Percentiles rank a stretch among this genome's conserved stretches.
phyloP scores from a whole-genome alignment of 2,888 invertebrate species.

The Pyrgus malvae region DNA sequence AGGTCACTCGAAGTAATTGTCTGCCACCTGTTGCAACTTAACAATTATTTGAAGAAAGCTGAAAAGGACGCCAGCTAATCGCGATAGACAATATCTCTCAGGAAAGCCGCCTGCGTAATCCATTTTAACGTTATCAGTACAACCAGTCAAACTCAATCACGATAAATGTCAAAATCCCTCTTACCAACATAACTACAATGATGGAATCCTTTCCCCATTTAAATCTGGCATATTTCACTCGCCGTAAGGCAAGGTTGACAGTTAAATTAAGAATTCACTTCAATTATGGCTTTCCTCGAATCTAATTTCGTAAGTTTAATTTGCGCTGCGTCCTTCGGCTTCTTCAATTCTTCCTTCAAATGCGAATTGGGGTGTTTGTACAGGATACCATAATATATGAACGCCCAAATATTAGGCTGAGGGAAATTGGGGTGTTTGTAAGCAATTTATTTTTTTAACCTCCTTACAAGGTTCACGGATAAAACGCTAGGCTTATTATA shows the following conservation, averaged over 20 bases:
- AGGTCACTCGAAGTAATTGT: too few relatives aligned
- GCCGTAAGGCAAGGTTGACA: conserved; percentile 7
- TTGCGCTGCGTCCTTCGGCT: conserved; percentile 14
- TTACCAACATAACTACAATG: neutral
- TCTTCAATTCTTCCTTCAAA: conserved; percentile 18
- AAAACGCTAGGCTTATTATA: neutral
- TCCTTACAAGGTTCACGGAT: neutral
- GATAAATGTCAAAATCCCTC: neutral
- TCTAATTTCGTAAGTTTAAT: conserved; percentile 15
- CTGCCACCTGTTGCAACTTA: too few relatives aligned
- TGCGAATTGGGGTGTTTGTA: conserved; percentile 11
- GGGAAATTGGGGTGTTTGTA: neutral
- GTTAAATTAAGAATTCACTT: conserved; percentile 15
- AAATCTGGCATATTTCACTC: conserved; percentile 9
- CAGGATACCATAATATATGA: conserved; percentile 18
- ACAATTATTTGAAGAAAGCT: too few relatives aligned
- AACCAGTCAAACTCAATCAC: neutral
- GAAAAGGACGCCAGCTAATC: too few relatives aligned
- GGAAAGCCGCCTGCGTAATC: too few relatives aligned
- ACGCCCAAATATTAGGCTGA: neutral
- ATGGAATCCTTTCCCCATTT: neutral
- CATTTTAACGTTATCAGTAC: too few relatives aligned
- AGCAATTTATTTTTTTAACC: conserved; percentile 3
- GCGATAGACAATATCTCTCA: too few relatives aligned
- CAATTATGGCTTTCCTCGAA: conserved; percentile 16